Evolutionary conservation across 1,140 invertebrate species (phyloP).

Genomic region (Solenopsis fugax): DNA sequence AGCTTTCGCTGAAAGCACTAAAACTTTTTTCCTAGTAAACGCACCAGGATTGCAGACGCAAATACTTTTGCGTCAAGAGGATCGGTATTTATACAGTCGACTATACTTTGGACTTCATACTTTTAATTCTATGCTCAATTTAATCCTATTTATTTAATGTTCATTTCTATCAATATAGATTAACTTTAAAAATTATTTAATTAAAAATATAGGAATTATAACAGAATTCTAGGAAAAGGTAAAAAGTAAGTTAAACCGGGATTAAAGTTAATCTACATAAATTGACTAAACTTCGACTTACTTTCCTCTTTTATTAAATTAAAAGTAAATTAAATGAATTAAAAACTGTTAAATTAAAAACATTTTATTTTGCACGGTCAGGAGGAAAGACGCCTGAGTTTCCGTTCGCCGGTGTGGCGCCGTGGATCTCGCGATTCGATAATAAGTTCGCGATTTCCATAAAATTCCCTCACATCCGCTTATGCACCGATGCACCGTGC

Average conservation of each 20-base stretch:
- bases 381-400: not conserved
- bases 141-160: not conserved
- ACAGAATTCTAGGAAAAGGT: not conserved
- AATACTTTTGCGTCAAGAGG: not conserved
- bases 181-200: no score
- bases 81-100: not conserved
- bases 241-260: no score
- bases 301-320: not conserved
- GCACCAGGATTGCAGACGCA: not conserved
- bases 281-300: not conserved
- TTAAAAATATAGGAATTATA: not conserved
- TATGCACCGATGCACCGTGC: constrained; percentile 48
- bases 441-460: constrained; percentile 51
- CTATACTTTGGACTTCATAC: not conserved
- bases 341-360: not conserved
- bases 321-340: not conserved
- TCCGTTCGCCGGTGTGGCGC: not conserved
- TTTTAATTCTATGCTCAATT: not conserved
- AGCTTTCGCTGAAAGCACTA: no score
- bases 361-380: not conserved
- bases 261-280: not conserved
- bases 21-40: not conserved
- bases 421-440: constrained; percentile 12
- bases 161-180: no score
- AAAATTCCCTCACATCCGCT: constrained; percentile 33